Base-by-base conservation (phyloP, 1,140 invertebrate species). In the Rhopalosiphum maidis region DNA sequence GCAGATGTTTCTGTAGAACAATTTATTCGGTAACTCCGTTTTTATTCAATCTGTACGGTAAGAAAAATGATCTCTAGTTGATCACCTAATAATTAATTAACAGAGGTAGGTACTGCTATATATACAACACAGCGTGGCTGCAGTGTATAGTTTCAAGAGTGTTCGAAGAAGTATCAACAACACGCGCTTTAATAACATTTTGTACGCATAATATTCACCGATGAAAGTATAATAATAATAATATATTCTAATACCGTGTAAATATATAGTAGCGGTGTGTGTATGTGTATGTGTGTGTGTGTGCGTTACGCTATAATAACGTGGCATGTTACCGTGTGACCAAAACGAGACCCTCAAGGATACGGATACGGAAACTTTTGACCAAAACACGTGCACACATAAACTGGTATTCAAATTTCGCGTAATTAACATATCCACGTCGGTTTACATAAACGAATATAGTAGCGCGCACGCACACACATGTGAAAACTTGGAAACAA, bases 391-490 rank as follows among this genome's bases (percentile, higher is more conserved):
- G 88, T 55, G 88, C 48, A 55, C 48, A 55, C 11, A 41, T 30
- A 89, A 55, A 89, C 48, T 37, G 55, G 8, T 55, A 89, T 89
- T 89, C 48, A 55, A 89, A 89, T 55, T 54, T 37, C 15, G 8
- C 9, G 51, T 37, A 41, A 89, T 89, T 89, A 89, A 89, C 51
- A 89, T 89, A 89, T 55, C 46, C 88, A 37, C 51, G 51, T 89
- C 88, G 88, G 54, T 89, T 88, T n/a, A 37, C 51, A 89, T 55
- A 89, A 55, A 89, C 87, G n/a, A 43, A 5, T 41, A 55, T 11
- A 37, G 48, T 54, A 54, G 30, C 41, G 23, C 46, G 35, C 37
- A n/a, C 43, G 21, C 30, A n/a, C 35, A 48, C 2, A 23, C 18
- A 3, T 11, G 35, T 22, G 46, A 21, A 7, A 88, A 37, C n/a